Conservation (phyloP, 2,797 vertebrate genomes). For the Artibeus jamaicensis region DNA sequence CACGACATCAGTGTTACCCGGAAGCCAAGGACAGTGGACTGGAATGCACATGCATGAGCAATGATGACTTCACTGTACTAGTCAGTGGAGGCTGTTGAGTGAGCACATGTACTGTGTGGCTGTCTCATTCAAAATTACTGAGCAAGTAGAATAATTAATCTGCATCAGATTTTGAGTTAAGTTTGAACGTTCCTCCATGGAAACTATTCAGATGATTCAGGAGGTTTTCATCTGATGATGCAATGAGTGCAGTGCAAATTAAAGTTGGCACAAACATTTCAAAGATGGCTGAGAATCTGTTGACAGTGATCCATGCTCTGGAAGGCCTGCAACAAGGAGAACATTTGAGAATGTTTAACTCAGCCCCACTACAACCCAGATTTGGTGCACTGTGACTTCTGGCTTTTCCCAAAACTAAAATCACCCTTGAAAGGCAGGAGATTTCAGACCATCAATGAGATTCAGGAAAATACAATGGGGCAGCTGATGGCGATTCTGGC, state of each 20-base stretch:
- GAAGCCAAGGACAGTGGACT: not conserved
- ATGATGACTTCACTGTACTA: not conserved
- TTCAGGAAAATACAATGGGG: not conserved
- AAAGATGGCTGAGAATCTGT: not conserved
- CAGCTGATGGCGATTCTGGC: not conserved
- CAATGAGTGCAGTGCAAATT: not conserved
- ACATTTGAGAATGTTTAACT: not conserved
- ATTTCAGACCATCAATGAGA: not conserved
- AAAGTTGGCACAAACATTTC: not conserved
- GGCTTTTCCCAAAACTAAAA: not conserved
- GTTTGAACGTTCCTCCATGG: not conserved
- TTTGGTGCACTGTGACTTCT: not conserved
- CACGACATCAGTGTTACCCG: not conserved
- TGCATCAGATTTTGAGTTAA: not conserved
- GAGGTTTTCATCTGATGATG: not conserved
- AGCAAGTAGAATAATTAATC: not conserved
- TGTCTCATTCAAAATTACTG: not conserved
- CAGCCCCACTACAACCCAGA: not conserved
- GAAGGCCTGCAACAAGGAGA: not conserved
- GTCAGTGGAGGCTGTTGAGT: not conserved
- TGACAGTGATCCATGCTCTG: not conserved
- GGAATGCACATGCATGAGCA: not conserved
- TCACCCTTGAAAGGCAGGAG: not conserved
- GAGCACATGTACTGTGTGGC: not conserved
- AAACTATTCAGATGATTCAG: not conserved